phyloP scores from a whole-genome alignment of 2,113 vertebrate genomes.

The Chaetodon auriga region DNA sequence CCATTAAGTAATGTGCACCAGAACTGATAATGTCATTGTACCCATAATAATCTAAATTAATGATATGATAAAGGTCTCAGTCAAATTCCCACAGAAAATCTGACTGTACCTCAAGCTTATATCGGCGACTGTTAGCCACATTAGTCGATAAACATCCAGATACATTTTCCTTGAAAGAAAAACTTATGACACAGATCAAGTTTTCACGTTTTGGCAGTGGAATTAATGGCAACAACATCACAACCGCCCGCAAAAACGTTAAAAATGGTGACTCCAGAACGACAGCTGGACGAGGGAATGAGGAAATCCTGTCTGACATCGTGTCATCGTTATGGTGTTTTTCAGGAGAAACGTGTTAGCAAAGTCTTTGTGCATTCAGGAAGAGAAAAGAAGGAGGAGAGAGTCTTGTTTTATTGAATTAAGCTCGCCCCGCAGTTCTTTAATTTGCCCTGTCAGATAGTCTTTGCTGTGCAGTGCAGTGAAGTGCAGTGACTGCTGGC shows the following conservation, averaged over 20 bases:
- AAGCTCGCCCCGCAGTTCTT: background rate
- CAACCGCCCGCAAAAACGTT: background rate
- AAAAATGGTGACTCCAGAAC: background rate
- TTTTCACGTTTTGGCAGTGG: background rate
- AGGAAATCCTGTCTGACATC: background rate
- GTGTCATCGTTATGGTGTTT: background rate
- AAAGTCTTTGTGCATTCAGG: background rate
- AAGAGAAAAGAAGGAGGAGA: background rate
- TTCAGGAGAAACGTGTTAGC: background rate
- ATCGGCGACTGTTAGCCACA: background rate
- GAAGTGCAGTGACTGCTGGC: slow-evolving; percentile 34
- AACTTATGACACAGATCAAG: background rate
- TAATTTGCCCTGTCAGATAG: slow-evolving; percentile 28
- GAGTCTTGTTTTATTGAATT: background rate
- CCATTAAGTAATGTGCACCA: background rate
- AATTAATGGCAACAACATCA: background rate
- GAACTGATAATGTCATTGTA: background rate
- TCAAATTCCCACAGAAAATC: background rate
- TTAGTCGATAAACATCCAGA: background rate
- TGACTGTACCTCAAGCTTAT: background rate
- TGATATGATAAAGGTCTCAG: background rate
- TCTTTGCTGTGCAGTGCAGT: slow-evolving; percentile 18
- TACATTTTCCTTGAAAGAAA: background rate
- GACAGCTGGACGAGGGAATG: too few relatives aligned
- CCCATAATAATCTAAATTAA: background rate